phyloP scores from a whole-genome alignment of 2,888 invertebrate species.

The Baronia brevicornis region DNA sequence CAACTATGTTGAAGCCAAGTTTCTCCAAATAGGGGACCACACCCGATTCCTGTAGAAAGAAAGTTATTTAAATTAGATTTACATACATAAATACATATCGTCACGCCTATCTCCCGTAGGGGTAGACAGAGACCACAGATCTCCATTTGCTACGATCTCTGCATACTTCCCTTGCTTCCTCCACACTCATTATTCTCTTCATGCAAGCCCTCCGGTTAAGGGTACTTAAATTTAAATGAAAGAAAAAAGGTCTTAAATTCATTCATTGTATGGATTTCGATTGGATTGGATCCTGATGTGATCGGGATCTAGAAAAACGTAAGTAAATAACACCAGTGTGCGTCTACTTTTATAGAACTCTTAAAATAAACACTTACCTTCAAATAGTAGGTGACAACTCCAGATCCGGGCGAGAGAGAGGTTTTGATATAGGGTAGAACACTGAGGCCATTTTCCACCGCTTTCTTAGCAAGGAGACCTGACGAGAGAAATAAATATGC shows the following conservation, averaged over 20 bases:
- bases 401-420: conserved; percentile 95
- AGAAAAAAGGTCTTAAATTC: too few relatives aligned
- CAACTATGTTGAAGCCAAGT: conserved; percentile 95
- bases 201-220: too few relatives aligned
- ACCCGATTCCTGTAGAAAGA: conserved; percentile 84
- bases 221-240: too few relatives aligned
- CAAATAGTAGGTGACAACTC: conserved; percentile 94
- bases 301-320: too few relatives aligned
- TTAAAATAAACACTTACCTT: conserved; percentile 35
- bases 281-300: neutral
- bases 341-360: neutral
- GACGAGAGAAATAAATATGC: conserved; percentile 11
- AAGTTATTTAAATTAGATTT: neutral
- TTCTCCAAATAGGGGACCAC: conserved; percentile 90
- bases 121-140: too few relatives aligned
- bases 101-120: too few relatives aligned
- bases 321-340: too few relatives aligned
- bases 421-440: conserved; percentile 98
- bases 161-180: too few relatives aligned
- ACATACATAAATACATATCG: too few relatives aligned
- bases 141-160: too few relatives aligned
- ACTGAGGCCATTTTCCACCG: conserved; percentile 90
- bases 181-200: too few relatives aligned
- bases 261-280: too few relatives aligned
- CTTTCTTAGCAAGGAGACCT: conserved; percentile 94